A percentile compares a stretch with the other conserved stretches of the same genome.
phyloP scores from a whole-genome alignment of 2,113 vertebrate species.

The Cyprinodon brontotheroides region DNA sequence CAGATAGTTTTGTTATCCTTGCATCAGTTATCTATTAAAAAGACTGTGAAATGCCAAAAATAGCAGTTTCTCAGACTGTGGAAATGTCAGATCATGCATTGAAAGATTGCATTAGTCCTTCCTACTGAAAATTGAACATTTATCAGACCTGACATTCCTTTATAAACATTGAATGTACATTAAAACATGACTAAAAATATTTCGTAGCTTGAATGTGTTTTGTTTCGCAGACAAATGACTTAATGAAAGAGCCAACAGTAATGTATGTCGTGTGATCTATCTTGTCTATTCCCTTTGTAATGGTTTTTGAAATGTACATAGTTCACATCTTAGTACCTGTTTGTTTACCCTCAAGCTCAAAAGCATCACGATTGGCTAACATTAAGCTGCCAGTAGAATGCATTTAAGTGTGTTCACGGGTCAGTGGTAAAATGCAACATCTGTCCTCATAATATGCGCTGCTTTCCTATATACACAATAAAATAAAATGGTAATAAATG shows the following conservation, averaged over 20 bases:
- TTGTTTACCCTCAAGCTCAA: conserved; percentile 42
- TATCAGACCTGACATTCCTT: neutral
- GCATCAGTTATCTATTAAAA: too few species aligned
- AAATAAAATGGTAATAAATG: conserved; percentile 82
- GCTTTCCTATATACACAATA: conserved; percentile 68
- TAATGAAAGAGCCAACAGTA: neutral
- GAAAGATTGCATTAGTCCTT: neutral
- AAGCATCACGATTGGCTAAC: conserved; percentile 54
- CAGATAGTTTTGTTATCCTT: too few species aligned
- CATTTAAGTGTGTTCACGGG: conserved; percentile 68
- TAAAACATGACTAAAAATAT: neutral
- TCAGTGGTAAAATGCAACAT: conserved; percentile 66
- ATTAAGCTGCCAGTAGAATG: conserved; percentile 47
- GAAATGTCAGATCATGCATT: neutral
- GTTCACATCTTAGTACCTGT: conserved; percentile 1
- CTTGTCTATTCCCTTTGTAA: neutral
- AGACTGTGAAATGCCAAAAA: neutral
- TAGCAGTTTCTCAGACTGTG: neutral
- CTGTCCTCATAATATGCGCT: conserved; percentile 59
- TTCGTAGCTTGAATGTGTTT: neutral
- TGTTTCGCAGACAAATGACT: too few species aligned
- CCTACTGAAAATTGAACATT: neutral
- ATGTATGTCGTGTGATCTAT: neutral
- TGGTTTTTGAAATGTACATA: neutral
- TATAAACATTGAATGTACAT: neutral